Conservation (phyloP, 1,140 invertebrate species). For the Drosophila parvula region DNA sequence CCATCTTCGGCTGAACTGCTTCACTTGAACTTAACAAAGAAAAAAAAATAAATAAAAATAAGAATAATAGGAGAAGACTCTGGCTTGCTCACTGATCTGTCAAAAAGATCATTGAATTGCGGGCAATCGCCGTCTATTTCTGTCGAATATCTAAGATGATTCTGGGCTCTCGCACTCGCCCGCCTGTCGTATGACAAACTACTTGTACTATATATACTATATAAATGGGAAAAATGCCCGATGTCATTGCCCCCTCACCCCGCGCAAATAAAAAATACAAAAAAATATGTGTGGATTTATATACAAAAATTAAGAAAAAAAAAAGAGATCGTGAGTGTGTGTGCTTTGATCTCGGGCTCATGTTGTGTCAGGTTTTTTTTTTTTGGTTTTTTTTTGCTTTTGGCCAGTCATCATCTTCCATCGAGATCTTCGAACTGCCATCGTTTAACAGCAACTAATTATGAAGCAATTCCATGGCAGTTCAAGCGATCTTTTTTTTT, state of each 20-base stretch:
- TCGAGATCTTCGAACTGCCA: conserved; percentile 38
- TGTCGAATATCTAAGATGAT: conserved; percentile 31
- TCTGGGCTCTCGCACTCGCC: background rate
- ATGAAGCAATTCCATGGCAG: conserved; percentile 62
- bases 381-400: conserved; percentile 21
- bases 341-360: conserved; percentile 58
- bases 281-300: background rate
- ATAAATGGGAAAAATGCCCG: conserved; percentile 29
- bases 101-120: conserved; percentile 28
- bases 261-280: conserved; percentile 12
- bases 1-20: background rate
- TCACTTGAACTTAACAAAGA: conserved; percentile 17
- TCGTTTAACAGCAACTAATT: conserved; percentile 71
- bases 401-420: conserved; percentile 49
- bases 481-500: conserved; percentile 12
- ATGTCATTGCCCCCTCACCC: conserved; percentile 59
- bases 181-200: conserved; percentile 42
- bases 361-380: conserved; percentile 28
- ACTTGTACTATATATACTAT: conserved; percentile 23
- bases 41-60: too few relatives aligned
- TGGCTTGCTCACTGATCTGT: conserved; percentile 7
- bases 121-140: conserved; percentile 29
- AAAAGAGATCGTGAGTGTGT: conserved; percentile 25
- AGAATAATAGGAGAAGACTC: background rate
- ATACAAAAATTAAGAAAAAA: conserved; percentile 4